phyloP scores from a whole-genome alignment of 2,113 vertebrate genomes.

The Otocyon megalotis region DNA sequence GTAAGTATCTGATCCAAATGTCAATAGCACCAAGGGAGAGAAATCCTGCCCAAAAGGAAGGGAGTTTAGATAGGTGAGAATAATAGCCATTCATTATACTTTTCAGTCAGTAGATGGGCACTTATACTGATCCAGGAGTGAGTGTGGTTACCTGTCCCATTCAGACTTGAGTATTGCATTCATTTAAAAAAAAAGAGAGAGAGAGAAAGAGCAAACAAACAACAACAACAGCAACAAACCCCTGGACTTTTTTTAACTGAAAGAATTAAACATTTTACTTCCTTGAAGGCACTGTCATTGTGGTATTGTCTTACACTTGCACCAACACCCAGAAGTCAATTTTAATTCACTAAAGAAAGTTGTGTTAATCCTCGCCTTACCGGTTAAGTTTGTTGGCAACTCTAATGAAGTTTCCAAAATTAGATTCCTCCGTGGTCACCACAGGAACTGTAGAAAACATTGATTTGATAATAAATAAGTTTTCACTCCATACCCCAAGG shows the following conservation, averaged over 20 bases:
- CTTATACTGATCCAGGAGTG: background rate
- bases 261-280: slow-evolving; percentile 34
- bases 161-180: background rate
- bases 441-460: background rate
- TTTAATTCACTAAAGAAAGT: slow-evolving; percentile 53
- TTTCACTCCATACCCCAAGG: background rate
- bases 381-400: slow-evolving; percentile 55
- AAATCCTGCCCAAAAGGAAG: background rate
- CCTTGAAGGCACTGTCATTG: background rate
- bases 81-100: background rate
- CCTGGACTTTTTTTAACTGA: background rate
- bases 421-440: background rate
- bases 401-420: slow-evolving; percentile 58
- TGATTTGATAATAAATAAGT: slow-evolving; percentile 23
- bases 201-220: background rate
- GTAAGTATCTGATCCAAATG: background rate
- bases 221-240: no score
- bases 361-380: slow-evolving; percentile 17
- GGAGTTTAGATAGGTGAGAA: background rate
- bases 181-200: background rate
- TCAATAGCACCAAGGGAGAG: background rate
- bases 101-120: background rate
- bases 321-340: background rate
- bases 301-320: background rate
- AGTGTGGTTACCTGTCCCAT: background rate